Base-by-base conservation (phyloP, 2,797 vertebrate genomes). In the Acipenser ruthenus region DNA sequence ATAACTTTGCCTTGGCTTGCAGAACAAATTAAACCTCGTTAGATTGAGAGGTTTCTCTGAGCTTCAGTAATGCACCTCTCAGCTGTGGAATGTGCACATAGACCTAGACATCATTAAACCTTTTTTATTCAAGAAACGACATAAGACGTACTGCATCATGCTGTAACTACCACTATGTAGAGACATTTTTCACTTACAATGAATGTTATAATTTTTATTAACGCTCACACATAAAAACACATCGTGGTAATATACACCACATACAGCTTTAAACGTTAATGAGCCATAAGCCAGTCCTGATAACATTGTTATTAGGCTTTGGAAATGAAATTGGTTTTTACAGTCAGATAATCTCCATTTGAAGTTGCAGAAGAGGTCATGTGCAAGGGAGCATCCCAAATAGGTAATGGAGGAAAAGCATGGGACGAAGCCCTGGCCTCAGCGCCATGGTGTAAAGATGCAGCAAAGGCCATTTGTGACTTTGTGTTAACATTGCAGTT, bases 331-430 rank as follows among this genome's bases (percentile, higher is more conserved):
- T 70, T 56, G 49, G 68, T 74, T 74, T 65, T 62, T 75, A 66
- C 74, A 78, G 79, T 77, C 74, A 77, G 72, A 78, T 76, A 74
- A 68, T 67, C 70, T 76, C 50, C 50, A 64, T 84, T 79, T 84
- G 77, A 84, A 79, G 77, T 63, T 73, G 64, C 69, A 7, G 65
- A n/a, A 12, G 47, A 76, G 74, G 15, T 64, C 13, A 23, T 51
- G 55, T 7, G 55, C 55, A 82, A 82, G 66, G 70, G 72, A 75
- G 63, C 63, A 58, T 11, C 55, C 12, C 55, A 58, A 58, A 58
- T 58, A 58, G 55, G 55, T 7, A 58, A 58, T 58, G 55, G 55
- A 5, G 11, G 55, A n/a, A 58, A 58, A 58, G 15, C 10, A 13
- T 58, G 55, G 55, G 15, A 58, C 10, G 15, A 3, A 58, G n/a